These are phyloP conservation scores for Rousettus madagascariensis DNA, from an alignment of 2,797 vertebrate species.

Conservation along the genomic window DNA sequence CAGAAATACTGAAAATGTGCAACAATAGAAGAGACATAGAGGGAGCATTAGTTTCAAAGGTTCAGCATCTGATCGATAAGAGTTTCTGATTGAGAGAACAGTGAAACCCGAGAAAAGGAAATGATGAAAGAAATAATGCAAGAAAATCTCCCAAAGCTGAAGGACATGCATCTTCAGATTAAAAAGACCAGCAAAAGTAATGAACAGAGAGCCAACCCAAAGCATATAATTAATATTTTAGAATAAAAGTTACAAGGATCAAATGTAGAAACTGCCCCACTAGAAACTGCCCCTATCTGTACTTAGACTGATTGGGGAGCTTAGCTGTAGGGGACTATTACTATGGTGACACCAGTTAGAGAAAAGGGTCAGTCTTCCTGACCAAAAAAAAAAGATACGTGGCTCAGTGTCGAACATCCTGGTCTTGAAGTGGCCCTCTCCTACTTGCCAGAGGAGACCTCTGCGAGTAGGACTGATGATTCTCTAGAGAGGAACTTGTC, in stretches of 20 bases:
- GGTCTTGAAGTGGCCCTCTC: neutral
- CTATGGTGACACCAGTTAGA: neutral
- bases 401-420: neutral
- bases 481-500: neutral
- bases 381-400: neutral
- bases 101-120: neutral
- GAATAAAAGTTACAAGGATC: neutral
- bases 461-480: neutral
- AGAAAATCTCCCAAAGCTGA: neutral
- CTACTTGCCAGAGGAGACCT: neutral
- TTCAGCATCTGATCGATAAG: neutral
- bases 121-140: neutral
- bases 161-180: neutral
- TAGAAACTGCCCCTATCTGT: neutral
- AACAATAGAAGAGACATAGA: neutral
- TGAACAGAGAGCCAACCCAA: neutral
- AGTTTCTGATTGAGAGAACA: neutral
- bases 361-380: neutral
- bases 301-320: neutral
- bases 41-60: neutral
- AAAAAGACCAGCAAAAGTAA: neutral
- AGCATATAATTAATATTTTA: neutral
- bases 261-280: neutral
- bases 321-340: neutral
- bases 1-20: neutral